Conservation (phyloP, 2,888 invertebrate species). For the Phalangium opilio region DNA sequence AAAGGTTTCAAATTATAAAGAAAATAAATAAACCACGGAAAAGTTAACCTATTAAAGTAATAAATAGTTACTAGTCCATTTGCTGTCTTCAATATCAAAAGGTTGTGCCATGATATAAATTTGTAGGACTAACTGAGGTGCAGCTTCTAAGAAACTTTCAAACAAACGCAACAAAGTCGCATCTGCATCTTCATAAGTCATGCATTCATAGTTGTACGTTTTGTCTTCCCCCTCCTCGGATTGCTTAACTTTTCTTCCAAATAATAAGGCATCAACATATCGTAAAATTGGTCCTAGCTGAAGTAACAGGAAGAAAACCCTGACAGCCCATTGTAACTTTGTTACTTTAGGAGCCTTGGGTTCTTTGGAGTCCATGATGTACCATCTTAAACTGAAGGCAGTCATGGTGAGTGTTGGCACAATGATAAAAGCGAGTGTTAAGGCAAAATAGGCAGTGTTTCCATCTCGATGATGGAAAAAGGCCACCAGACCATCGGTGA, state of each 20-base stretch:
- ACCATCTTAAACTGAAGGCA: constrained; percentile 54
- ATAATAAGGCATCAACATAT: constrained; percentile 24
- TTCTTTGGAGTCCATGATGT: constrained; percentile 19
- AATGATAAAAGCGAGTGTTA: constrained; percentile 53
- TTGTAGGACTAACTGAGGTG: constrained; percentile 56
- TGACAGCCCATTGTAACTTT: constrained; percentile 18
- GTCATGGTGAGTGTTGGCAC: constrained; percentile 59
- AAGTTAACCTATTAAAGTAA: too few species aligned
- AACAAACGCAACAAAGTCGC: constrained; percentile 51
- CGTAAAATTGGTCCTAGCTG: constrained; percentile 58
- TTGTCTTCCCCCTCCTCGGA: not conserved
- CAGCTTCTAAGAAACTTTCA: constrained; percentile 53
- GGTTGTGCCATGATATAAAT: constrained; percentile 44
- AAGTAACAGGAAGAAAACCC: constrained; percentile 36
- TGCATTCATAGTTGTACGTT: constrained; percentile 23
- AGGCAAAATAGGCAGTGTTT: constrained; percentile 44
- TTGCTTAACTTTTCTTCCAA: not conserved
- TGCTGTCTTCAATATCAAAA: too few species aligned
- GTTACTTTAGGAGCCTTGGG: constrained; percentile 13
- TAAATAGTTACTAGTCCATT: too few species aligned
- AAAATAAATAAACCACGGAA: too few species aligned
- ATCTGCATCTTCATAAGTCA: constrained; percentile 39
- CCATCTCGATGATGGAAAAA: constrained; percentile 17
- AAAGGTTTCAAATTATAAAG: too few species aligned
- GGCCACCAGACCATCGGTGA: constrained; percentile 20